Evolutionary conservation across 2,888 invertebrate species (phyloP), one percentile per base, ranked within the genome.

Genomic region (Spialia ferax): DNA sequence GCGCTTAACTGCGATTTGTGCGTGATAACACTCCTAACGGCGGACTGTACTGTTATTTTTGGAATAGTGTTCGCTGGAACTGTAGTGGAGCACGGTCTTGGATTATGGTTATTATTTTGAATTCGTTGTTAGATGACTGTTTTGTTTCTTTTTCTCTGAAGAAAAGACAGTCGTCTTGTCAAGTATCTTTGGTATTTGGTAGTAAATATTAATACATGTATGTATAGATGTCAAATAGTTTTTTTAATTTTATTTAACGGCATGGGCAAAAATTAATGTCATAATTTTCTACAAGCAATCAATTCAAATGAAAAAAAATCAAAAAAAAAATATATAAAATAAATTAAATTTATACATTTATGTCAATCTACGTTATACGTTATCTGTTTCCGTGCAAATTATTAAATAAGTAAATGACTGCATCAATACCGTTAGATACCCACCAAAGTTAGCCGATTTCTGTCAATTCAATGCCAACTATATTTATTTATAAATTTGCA

Each of bases 11-110:
- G 71, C 52, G 70, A 71, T 67, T 56, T 69, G 38, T 62, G 64
- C 68, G 70, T 69, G 68, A 67, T 71, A 72, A 70, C 62, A 59
- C 23, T 65, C 52, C 48, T 73, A 73, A 70, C 70, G 71, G 73
- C 54, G 35, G 66, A 32, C 13, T 66, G 32, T 64, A 38, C 70
- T 56, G 70, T 71, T 71, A 70, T 60, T 56, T 64, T 63, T 7
- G 13, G 29, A 20, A 45, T 20, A 29, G 63, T 55, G 29, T 22
- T 20, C 38, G 23, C 55, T 42, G 54, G 26, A 42, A 52, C 13
- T 26, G 55, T 23, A 52, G 32, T 50, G 22, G 48, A 8, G 48
- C 48, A 48, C 48, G 2, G 20, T 20, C 20, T 4, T 8, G 45
- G 45, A 45, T 45, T 45, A 45, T 45, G 15, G 18, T 45, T 8